phyloP scores from a whole-genome alignment of 2,113 vertebrate genomes.

The Hippocampus abdominalis region DNA sequence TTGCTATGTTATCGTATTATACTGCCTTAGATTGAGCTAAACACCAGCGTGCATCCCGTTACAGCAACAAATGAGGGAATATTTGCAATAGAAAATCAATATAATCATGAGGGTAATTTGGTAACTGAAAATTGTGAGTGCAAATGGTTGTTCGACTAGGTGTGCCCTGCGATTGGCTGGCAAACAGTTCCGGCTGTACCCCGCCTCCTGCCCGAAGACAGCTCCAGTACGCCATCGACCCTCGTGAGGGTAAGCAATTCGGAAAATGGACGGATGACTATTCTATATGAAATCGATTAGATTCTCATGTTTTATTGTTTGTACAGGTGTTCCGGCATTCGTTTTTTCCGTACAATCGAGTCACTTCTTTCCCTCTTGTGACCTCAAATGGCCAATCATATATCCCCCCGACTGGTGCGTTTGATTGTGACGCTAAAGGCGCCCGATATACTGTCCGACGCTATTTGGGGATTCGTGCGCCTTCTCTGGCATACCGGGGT shows the following conservation, averaged over 20 bases:
- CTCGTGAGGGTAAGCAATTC: too few relatives aligned
- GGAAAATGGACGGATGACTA: background rate
- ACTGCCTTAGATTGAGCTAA: background rate
- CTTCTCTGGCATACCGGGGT: background rate
- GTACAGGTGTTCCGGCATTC: background rate
- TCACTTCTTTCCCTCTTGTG: slow-evolving; percentile 15
- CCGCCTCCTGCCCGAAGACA: too few relatives aligned
- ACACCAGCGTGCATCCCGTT: background rate
- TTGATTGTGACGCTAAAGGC: background rate
- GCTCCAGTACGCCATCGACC: too few relatives aligned
- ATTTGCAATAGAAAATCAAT: background rate
- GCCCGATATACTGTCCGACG: accelerated
- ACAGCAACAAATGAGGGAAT: background rate
- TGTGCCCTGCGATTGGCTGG: too few relatives aligned
- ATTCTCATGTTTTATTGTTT: background rate
- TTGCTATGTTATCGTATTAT: background rate
- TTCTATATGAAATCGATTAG: background rate
- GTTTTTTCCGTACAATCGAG: background rate
- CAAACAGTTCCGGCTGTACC: too few relatives aligned
- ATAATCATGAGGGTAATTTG: too few relatives aligned
- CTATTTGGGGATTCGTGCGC: background rate
- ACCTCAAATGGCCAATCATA: slow-evolving; percentile 48
- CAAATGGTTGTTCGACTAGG: too few relatives aligned
- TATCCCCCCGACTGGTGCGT: slow-evolving; percentile 33
- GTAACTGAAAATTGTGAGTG: background rate